Percentiles rank a stretch among this genome's conserved stretches.
Conservation (phyloP, 2,888 invertebrate genomes). For the Argyresthia goedartella region DNA sequence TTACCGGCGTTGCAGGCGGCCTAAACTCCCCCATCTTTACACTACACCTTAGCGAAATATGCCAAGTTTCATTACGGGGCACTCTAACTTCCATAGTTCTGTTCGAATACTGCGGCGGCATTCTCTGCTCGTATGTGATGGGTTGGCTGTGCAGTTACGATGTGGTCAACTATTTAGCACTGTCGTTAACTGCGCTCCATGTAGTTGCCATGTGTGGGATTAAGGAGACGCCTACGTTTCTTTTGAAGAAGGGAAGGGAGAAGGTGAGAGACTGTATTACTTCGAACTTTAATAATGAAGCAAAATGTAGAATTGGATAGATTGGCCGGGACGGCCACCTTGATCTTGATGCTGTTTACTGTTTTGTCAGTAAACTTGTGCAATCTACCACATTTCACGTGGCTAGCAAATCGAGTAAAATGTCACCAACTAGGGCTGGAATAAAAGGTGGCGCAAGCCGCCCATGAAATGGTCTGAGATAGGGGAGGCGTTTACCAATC, state of each 20-base stretch:
- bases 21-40: neutral
- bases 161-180: neutral
- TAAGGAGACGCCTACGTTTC: constrained; percentile 1
- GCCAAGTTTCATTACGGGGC: neutral
- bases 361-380: too few species aligned
- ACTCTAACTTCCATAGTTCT: neutral
- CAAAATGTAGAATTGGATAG: too few species aligned
- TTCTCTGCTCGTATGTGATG: neutral
- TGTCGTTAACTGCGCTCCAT: neutral
- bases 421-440: too few species aligned
- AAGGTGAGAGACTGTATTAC: neutral
- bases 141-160: constrained; percentile 3
- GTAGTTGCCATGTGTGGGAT: neutral
- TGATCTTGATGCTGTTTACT: too few species aligned
- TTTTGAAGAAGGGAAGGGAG: neutral
- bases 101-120: neutral
- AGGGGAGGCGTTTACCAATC: too few species aligned
- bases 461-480: too few species aligned
- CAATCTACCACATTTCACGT: too few species aligned
- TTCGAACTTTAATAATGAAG: too few species aligned
- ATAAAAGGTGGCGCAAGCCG: too few species aligned
- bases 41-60: neutral
- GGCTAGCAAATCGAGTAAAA: too few species aligned
- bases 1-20: neutral
- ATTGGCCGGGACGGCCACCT: too few species aligned